A percentile compares a stretch with the other conserved stretches of the same genome.
Conservation (phyloP, 2,888 invertebrate species). For the Coleophora flavipennella region DNA sequence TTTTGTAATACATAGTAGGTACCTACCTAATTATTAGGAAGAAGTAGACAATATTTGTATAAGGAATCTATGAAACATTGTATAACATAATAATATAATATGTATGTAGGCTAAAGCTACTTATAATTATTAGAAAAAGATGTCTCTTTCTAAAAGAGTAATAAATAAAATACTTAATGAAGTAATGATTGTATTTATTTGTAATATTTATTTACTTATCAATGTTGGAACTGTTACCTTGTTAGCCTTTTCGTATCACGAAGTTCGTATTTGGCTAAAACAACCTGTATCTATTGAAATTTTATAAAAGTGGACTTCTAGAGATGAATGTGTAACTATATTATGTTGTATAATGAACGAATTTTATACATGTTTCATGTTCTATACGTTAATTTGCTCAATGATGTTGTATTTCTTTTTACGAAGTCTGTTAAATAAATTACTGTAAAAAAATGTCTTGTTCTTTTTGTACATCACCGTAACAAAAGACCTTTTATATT, state of each 20-base stretch:
- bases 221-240: constrained; percentile 40
- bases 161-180: too few relatives aligned
- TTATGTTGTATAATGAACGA: constrained; percentile 38
- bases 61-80: constrained; percentile 32
- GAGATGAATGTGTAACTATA: too few relatives aligned
- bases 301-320: too few relatives aligned
- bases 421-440: constrained; percentile 62
- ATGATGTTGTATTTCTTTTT: constrained; percentile 52
- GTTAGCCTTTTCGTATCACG: constrained; percentile 10
- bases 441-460: constrained; percentile 28
- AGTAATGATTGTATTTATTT: too few relatives aligned
- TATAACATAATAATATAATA: too few relatives aligned
- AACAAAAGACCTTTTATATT: too few relatives aligned
- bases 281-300: background rate
- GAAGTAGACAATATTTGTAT: constrained; percentile 60
- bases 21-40: too few relatives aligned
- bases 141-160: constrained; percentile 23
- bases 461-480: constrained; percentile 16
- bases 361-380: constrained; percentile 62
- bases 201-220: constrained; percentile 24
- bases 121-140: constrained; percentile 20
- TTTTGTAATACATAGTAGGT: too few relatives aligned
- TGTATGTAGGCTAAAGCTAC: constrained; percentile 9
- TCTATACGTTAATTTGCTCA: constrained; percentile 62
- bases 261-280: constrained; percentile 2